Evolutionary conservation across 2,113 vertebrate genomes (phyloP).

Genomic region (Spilogale gracilis): DNA sequence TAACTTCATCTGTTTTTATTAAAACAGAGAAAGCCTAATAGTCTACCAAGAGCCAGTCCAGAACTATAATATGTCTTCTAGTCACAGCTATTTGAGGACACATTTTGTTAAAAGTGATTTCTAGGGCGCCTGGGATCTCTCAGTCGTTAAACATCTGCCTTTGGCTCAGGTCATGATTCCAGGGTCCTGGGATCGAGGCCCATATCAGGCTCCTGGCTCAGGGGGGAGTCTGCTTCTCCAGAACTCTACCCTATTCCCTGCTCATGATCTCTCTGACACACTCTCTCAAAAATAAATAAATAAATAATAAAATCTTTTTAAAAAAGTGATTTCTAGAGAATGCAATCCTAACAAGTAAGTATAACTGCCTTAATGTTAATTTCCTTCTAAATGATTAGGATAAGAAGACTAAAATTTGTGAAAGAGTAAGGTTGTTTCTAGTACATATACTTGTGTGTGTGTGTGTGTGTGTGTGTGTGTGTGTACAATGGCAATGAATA

Average conservation of each 20-base stretch:
- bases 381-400: not conserved
- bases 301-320: too few species aligned
- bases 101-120: not conserved
- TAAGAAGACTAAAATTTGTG: constrained; percentile 6
- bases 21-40: not conserved
- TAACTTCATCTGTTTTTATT: too few species aligned
- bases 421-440: not conserved
- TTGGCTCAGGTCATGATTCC: too few species aligned
- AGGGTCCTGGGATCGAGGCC: too few species aligned
- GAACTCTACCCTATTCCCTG: too few species aligned
- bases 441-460: not conserved
- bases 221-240: too few species aligned
- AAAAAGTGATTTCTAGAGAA: not conserved
- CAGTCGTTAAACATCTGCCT: too few species aligned
- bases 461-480: not conserved
- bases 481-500: not conserved
- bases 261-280: too few species aligned
- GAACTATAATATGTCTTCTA: not conserved
- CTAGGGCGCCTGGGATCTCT: not conserved
- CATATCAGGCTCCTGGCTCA: too few species aligned
- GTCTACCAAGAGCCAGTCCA: not conserved
- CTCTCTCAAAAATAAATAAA: too few species aligned
- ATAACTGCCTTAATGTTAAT: not conserved
- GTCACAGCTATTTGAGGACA: not conserved
- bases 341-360: not conserved